Conservation (phyloP, 2,797 vertebrate species). For the Dallia pectoralis region DNA sequence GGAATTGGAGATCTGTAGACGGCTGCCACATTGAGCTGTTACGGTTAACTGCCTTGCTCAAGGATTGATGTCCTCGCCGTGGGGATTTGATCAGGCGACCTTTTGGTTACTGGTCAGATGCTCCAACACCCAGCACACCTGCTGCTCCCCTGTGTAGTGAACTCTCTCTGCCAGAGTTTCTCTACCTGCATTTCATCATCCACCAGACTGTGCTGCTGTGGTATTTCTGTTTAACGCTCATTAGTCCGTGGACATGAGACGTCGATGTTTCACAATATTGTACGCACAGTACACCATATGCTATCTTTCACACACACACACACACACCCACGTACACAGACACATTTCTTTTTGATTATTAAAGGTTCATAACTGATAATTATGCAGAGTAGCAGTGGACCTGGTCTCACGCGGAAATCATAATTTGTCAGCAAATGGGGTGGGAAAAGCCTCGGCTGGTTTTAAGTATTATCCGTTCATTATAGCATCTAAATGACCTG, state of each 20-base stretch:
- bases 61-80: no score
- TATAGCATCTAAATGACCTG: background rate
- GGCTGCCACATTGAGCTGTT: no score
- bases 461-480: background rate
- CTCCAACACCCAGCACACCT: no score
- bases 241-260: background rate
- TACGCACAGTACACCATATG: background rate
- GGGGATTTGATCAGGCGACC: no score
- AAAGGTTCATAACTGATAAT: background rate
- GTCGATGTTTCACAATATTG: background rate
- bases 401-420: background rate
- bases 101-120: no score
- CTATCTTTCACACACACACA: background rate
- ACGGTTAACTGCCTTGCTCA: no score
- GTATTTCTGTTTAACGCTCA: background rate
- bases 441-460: background rate
- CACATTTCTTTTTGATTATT: background rate
- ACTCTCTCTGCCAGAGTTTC: background rate
- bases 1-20: no score
- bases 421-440: background rate
- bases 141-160: background rate
- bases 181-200: background rate
- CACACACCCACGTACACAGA: background rate
- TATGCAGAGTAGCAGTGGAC: background rate
- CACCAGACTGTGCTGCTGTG: background rate